Evolutionary conservation across 2,113 vertebrate species (phyloP).

Genomic region (Phasianus colchicus): DNA sequence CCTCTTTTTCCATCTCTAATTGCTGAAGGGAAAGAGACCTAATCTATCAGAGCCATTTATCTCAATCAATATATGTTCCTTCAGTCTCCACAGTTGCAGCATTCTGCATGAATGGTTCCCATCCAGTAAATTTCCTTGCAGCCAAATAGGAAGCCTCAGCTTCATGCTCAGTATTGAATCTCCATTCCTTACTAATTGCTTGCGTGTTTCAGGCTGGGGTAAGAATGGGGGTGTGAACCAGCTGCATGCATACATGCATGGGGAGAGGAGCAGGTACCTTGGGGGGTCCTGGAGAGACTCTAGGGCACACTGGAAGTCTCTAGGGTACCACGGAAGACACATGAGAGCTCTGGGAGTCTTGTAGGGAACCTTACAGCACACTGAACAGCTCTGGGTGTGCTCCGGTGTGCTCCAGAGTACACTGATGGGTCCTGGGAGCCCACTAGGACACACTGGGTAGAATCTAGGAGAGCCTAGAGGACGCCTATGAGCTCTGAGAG

Average conservation of each 20-base stretch:
- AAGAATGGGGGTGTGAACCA: not conserved
- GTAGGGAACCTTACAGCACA: not conserved
- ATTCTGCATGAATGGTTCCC: not conserved
- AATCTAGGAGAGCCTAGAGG: not conserved
- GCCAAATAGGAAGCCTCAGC: not conserved
- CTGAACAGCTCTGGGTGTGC: not conserved
- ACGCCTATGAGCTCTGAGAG: not conserved
- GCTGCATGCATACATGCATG: accelerated
- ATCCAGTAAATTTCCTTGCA: not conserved
- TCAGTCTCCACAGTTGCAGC: accelerated
- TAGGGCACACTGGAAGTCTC: too few relatives aligned
- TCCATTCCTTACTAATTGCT: not conserved
- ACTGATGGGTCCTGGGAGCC: too few relatives aligned
- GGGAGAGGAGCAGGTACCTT: too few relatives aligned
- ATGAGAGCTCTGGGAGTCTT: not conserved
- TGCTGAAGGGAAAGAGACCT: not conserved
- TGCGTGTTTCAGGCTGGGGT: not conserved
- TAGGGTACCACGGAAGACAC: too few relatives aligned
- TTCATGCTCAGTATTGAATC: accelerated
- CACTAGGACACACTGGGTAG: not conserved
- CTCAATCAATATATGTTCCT: not conserved
- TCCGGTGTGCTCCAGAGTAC: too few relatives aligned
- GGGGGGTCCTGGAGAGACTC: not conserved
- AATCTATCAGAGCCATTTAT: not conserved
- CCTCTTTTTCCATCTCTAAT: not conserved